These are phyloP conservation scores for Zosterops pallidus DNA, from an alignment of 2,113 vertebrate genomes.

Conservation along the genomic window DNA sequence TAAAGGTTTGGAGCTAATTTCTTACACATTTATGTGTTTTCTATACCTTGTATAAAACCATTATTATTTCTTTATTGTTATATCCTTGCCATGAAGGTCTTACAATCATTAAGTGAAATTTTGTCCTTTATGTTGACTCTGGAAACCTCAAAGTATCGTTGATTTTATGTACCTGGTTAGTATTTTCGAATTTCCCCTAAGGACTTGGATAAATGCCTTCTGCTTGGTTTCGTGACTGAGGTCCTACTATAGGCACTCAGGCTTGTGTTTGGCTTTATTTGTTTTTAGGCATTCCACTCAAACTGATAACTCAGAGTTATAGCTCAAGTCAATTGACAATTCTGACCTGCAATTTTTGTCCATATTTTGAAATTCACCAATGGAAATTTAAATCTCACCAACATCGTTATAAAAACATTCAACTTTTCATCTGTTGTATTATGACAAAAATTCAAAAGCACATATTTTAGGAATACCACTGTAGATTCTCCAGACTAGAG, in stretches of 20 bases:
- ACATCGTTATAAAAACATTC: neutral
- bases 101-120: neutral
- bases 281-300: neutral
- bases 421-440: neutral
- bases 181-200: slow-evolving; percentile 4
- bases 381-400: neutral
- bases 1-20: neutral
- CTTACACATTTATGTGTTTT: neutral
- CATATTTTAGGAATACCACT: neutral
- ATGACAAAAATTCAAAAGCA: neutral
- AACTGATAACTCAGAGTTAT: neutral
- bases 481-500: neutral
- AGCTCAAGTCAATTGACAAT: neutral
- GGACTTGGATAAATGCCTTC: neutral
- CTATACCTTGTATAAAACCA: neutral
- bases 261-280: neutral
- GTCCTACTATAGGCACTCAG: neutral
- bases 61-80: neutral
- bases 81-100: neutral
- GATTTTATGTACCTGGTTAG: neutral
- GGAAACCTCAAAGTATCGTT: neutral
- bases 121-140: neutral
- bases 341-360: neutral
- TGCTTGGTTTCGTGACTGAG: neutral
- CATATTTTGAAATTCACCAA: neutral